Conservation (phyloP, 2,797 vertebrate species). For the Pitangus sulphuratus region DNA sequence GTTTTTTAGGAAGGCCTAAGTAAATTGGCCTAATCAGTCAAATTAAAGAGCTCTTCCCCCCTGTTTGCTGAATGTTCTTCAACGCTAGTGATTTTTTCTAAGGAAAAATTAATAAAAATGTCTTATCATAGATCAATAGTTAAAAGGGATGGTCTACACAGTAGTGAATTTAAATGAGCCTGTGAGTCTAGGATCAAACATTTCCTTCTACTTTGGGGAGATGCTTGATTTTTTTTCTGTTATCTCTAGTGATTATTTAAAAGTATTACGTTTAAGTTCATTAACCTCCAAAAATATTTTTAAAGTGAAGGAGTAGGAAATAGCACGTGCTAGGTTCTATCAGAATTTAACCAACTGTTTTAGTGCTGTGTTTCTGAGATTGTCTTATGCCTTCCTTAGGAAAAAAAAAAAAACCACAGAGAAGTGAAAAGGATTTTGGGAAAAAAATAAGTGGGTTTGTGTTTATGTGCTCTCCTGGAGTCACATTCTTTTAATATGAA, state of each 20-base stretch:
- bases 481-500: slow-evolving; percentile 28
- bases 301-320: slow-evolving; percentile 50
- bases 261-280: slow-evolving; percentile 64
- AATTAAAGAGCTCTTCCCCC: slow-evolving; percentile 40
- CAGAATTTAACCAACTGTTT: background rate
- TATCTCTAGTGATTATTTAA: slow-evolving; percentile 69
- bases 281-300: slow-evolving; percentile 70
- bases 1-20: slow-evolving; percentile 27
- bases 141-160: slow-evolving; percentile 69
- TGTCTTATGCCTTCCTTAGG: background rate
- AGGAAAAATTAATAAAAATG: slow-evolving; percentile 73
- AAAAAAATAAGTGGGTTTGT: background rate
- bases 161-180: slow-evolving; percentile 69
- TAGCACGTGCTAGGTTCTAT: background rate
- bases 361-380: background rate
- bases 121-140: slow-evolving; percentile 73
- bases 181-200: slow-evolving; percentile 59
- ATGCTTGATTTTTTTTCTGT: slow-evolving; percentile 47
- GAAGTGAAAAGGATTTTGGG: background rate
- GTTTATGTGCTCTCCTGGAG: slow-evolving; percentile 33
- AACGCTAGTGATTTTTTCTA: slow-evolving; percentile 57
- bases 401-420: background rate
- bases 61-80: slow-evolving; percentile 28
- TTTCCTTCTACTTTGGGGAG: slow-evolving; percentile 33
- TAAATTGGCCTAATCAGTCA: slow-evolving; percentile 65